Base-by-base conservation (phyloP, 2,888 invertebrate species). In the Odontomyia ornata region DNA sequence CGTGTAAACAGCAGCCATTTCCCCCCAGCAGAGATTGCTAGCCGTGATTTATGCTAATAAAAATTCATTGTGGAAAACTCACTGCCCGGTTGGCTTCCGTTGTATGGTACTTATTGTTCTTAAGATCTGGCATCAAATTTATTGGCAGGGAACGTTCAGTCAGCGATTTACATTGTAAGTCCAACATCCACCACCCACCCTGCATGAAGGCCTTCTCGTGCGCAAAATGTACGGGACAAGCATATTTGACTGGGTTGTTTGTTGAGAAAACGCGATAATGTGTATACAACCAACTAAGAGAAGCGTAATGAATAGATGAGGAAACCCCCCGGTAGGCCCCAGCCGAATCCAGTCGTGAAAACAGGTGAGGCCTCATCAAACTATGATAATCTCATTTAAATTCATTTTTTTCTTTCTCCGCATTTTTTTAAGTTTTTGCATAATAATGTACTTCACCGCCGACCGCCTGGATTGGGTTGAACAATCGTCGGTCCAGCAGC, bases 301-400 rank as follows among this genome's bases (percentile, higher is more conserved):
- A 9, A 52, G 52, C 18, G 3, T 9, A 52, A 36, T 36, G 36
- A 36, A 36, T 5, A 36, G 3, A 36, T 5, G 9, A 36, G 5
- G 9, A 36, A 3, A 36, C 3, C 36, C 52, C 52, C 52, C 52
- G 7, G 4, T 52, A 13, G 7, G n/a, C n/a, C 9, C 36, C 9
- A 5, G 5, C 5, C 36, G 36, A 9, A 9, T 36, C 36, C 5
- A 5, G 36, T 5, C 36, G 36, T 9, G 3, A 3, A 36, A 9
- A 5, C 36, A 9, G 36, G 36, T 36, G 36, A 9, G 36, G 9
- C 36, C 36, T 15, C 52, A 18, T 15, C 18, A 47, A 46, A 47
- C 46, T 47, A 69, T 56, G 28, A 56, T 72, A 72, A 72, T 72
- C 52, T 72, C 43, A 18, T 72, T 72, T 72, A 52, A 72, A 30